A percentile compares a stretch with the other conserved stretches of the same genome.
phyloP scores from a whole-genome alignment of 2,113 vertebrate species.

The Callopanchax toddi region DNA sequence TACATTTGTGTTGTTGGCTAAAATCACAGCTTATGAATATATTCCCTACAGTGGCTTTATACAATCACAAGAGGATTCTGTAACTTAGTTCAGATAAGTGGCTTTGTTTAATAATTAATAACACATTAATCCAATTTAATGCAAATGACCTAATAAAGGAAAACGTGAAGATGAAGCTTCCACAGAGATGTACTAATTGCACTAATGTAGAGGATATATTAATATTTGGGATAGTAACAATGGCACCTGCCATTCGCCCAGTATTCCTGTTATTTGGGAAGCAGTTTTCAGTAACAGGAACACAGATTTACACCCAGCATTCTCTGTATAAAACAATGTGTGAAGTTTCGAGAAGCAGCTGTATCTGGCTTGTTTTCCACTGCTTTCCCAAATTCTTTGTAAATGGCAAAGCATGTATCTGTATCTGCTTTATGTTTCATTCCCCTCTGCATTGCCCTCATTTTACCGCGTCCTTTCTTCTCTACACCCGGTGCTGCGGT shows the following conservation, averaged over 20 bases:
- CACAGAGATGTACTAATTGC: too few species aligned
- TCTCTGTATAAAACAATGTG: conserved; percentile 4
- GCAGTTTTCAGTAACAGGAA: conserved; percentile 22
- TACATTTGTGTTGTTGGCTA: background rate
- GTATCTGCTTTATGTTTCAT: conserved; percentile 37
- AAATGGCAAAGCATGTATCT: conserved; percentile 48
- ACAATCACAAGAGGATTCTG: background rate
- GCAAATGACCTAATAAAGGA: too few species aligned
- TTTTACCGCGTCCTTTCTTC: conserved; percentile 70
- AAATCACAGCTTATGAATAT: background rate
- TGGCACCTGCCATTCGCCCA: conserved; percentile 32
- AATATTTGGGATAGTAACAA: conserved; percentile 70
- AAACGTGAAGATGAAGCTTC: too few species aligned
- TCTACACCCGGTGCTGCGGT: conserved; percentile 55
- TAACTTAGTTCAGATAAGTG: background rate
- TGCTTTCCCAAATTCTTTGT: conserved; percentile 44
- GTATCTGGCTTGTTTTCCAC: conserved; percentile 11
- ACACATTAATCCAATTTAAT: too few species aligned
- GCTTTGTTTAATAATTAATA: too few species aligned
- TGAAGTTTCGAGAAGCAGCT: conserved; percentile 1
- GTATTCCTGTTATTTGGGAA: conserved; percentile 50
- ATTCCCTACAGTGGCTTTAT: background rate
- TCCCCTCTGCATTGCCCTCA: conserved; percentile 37
- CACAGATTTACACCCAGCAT: conserved; percentile 5
- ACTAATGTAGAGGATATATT: conserved; percentile 27